Evolutionary conservation across 2,888 invertebrate genomes (phyloP).

Genomic region (Tetragonula carbonaria): DNA sequence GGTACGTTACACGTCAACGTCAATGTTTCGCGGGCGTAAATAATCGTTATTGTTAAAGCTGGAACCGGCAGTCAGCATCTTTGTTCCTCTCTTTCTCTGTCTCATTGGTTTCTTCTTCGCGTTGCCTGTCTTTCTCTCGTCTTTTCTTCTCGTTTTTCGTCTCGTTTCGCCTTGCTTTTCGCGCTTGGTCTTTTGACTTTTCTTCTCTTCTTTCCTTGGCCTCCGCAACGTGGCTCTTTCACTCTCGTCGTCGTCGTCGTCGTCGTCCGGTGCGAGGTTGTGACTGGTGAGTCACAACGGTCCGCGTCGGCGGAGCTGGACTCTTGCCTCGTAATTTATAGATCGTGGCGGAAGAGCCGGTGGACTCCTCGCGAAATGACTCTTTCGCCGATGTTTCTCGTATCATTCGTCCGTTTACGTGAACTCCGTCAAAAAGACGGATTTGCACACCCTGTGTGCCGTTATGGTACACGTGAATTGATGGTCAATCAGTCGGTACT

Average conservation of each 20-base stretch:
- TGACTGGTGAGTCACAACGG: slow-evolving; percentile 73
- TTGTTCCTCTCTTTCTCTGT: neutral
- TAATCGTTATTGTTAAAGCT: slow-evolving; percentile 81
- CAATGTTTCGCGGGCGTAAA: slow-evolving; percentile 78
- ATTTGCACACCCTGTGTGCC: no score
- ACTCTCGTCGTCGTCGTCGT: slow-evolving; percentile 37
- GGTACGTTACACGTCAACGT: slow-evolving; percentile 80
- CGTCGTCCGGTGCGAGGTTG: slow-evolving; percentile 49
- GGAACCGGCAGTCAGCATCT: slow-evolving; percentile 65
- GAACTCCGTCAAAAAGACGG: no score
- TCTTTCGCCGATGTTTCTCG: neutral
- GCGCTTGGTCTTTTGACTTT: neutral
- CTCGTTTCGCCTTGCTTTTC: neutral
- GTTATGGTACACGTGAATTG: no score
- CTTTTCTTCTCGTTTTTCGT: neutral
- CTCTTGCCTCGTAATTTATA: slow-evolving; percentile 79
- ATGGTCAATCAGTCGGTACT: no score
- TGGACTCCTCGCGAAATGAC: slow-evolving; percentile 28
- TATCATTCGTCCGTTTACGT: slow-evolving; percentile 31
- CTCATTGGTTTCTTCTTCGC: neutral
- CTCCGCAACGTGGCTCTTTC: slow-evolving; percentile 35
- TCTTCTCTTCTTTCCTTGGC: slow-evolving; percentile 12
- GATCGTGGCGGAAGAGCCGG: slow-evolving; percentile 74
- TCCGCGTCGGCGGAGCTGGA: slow-evolving; percentile 70
- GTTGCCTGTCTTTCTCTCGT: neutral